A percentile compares a stretch with the other conserved stretches of the same genome.
These are phyloP conservation scores for Tenthredo scrophulariae DNA, from an alignment of 2,888 invertebrate genomes.

Conservation along the genomic window DNA sequence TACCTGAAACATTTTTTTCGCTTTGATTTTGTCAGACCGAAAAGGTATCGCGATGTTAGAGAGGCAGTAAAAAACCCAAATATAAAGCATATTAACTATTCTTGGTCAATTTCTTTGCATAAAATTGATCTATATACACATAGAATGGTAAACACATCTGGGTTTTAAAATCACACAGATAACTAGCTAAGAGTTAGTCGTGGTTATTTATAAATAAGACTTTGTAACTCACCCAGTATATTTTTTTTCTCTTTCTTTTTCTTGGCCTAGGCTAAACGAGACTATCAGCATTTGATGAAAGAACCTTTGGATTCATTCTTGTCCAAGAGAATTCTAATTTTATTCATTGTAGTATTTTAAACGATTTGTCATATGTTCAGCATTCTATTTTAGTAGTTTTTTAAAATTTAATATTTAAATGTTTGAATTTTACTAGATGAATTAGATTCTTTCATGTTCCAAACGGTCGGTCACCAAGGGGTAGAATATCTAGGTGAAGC, in stretches of 20 bases:
- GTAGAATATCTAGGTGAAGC: conserved; percentile 95
- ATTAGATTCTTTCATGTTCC: conserved; percentile 99
- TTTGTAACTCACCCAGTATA: conserved; percentile 22
- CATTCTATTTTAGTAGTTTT: conserved; percentile 34
- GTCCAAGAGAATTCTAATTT: conserved; percentile 29
- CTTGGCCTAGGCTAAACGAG: conserved; percentile 15
- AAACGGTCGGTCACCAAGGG: conserved; percentile 98
- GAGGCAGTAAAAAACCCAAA: not conserved
- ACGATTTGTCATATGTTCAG: not conserved
- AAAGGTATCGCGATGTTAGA: not conserved
- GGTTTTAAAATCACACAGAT: not conserved
- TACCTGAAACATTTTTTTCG: not conserved
- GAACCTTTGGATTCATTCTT: conserved; percentile 37
- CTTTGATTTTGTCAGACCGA: not conserved
- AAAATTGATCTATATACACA: not conserved
- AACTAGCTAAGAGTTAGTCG: not conserved
- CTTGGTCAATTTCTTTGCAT: not conserved
- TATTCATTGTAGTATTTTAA: not conserved
- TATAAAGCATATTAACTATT: not conserved
- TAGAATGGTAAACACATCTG: not conserved
- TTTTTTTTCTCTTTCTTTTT: not conserved
- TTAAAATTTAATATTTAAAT: not conserved
- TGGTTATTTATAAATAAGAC: conserved; percentile 23
- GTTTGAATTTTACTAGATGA: conserved; percentile 83
- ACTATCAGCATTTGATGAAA: not conserved